Evolutionary conservation across 2,113 vertebrate genomes (phyloP).

Genomic region (Crotalus tigris): DNA sequence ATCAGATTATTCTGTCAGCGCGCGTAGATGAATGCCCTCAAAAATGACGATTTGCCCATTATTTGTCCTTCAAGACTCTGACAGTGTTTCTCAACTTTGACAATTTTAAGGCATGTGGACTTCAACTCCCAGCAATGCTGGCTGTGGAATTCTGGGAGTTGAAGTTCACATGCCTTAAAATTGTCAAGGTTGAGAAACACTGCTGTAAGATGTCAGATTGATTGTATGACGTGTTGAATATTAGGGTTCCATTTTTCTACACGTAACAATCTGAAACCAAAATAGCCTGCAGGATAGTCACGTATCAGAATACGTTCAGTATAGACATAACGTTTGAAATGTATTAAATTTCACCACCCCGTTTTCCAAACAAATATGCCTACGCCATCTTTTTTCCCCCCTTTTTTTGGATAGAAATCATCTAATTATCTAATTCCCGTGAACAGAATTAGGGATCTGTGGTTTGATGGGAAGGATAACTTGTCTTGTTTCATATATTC

Average conservation of each 20-base stretch:
- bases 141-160: too few species aligned
- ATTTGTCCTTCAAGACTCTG: neutral
- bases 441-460: neutral
- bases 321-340: neutral
- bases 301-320: neutral
- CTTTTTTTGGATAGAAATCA: neutral
- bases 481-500: neutral
- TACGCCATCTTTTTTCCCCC: neutral
- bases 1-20: neutral
- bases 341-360: neutral
- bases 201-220: neutral
- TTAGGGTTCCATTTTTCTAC: conserved; percentile 2
- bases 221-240: conserved; percentile 24
- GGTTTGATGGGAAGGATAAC: neutral
- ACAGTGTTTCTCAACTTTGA: too few species aligned
- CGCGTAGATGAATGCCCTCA: conserved; percentile 11
- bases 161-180: too few species aligned
- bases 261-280: neutral
- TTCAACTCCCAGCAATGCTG: too few species aligned
- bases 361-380: neutral
- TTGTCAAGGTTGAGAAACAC: too few species aligned
- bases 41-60: conserved; percentile 18
- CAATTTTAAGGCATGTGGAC: too few species aligned
- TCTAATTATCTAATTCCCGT: neutral
- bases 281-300: neutral